Base-by-base conservation (phyloP, 2,113 vertebrate genomes). In the Entomyzon cyanotis region DNA sequence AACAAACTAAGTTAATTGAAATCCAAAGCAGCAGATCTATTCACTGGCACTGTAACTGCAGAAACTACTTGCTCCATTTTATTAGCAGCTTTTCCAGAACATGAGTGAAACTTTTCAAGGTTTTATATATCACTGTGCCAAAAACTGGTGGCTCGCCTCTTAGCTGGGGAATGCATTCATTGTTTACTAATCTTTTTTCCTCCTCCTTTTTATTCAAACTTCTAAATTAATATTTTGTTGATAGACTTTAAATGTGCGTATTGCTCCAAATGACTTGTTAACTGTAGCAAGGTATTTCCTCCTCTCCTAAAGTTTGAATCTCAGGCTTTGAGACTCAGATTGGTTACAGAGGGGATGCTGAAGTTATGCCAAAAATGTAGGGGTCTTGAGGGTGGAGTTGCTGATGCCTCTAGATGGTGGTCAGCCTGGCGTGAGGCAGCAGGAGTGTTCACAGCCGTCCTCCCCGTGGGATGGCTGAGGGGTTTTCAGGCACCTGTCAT, bases 1-100 rank as follows among this genome's bases (percentile, higher is more conserved):
- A 76, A 91, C 91, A 97, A 97, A 95, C 95, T 91, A 87, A 95
- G 65, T 94, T 94, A 97, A 90, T 87, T 96, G 97, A 96, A 97
- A 97, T 92, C 95, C 95, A 95, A 73, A 97, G 90, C 84, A 95
- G 93, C 92, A 96, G 78, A 97, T 95, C 91, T 90, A 33, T 93
- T 95, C 91, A 75, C 73, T 91, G 93, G 62, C 91, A 89, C 80
- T 87, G 8, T 75, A 91, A 80, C 93, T 91, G 62, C 56, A 80
- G 86, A 90, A 88, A 84, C 77, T 52, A 68, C 83, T 95, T 56
- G 81, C 70, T 97, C 68, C 77, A 65, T 86, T 94, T 93, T 76
- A 95, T 65, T 89, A 70, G 71, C 60, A 94, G 94, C 89, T 85
- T 77, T 89, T 87, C 67, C 76, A 93, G 78, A 78, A 79, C 58